A percentile compares a stretch with the other conserved stretches of the same genome.
Evolutionary conservation across 2,888 invertebrate genomes (phyloP).

Genomic region (Ichneumon xanthorius): DNA sequence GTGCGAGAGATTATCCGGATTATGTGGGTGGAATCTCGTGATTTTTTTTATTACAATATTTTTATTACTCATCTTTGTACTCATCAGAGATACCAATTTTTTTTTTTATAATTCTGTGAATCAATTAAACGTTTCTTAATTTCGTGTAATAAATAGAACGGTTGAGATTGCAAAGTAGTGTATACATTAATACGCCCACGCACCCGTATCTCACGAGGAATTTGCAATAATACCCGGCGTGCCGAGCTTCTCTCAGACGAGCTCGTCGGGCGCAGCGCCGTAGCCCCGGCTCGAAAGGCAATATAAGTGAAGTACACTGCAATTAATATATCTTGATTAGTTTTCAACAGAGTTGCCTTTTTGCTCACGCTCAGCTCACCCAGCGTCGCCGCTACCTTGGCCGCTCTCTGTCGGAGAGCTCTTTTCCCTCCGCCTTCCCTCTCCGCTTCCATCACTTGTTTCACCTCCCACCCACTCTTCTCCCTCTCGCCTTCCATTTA

Average conservation of each 20-base stretch:
- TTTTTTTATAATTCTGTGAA: not conserved
- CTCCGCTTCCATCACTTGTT: slow-evolving; percentile 49
- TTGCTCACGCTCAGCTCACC: slow-evolving; percentile 68
- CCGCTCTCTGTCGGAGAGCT: slow-evolving; percentile 56
- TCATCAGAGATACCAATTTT: not conserved
- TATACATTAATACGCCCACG: slow-evolving; percentile 61
- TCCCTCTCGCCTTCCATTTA: slow-evolving; percentile 72
- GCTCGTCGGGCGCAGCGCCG: slow-evolving; percentile 62
- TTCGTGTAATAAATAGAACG: slow-evolving; percentile 29
- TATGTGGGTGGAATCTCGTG: not conserved
- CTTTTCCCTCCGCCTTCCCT: slow-evolving; percentile 35
- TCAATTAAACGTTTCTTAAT: slow-evolving; percentile 42
- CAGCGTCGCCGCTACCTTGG: slow-evolving; percentile 69
- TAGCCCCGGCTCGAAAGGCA: slow-evolving; percentile 71
- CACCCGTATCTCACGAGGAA: slow-evolving; percentile 67
- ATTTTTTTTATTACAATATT: not conserved
- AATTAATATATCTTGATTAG: slow-evolving; percentile 83
- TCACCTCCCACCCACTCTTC: slow-evolving; percentile 21
- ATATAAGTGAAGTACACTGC: slow-evolving; percentile 81
- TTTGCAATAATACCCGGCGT: slow-evolving; percentile 80
- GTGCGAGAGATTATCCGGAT: not conserved
- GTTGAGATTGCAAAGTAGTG: slow-evolving; percentile 52
- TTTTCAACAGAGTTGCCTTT: slow-evolving; percentile 79
- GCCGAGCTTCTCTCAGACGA: slow-evolving; percentile 54
- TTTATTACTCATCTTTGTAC: not conserved